A percentile compares a stretch with the other conserved stretches of the same genome.
Conservation (phyloP, 37 sponge, comb jelly and placozoan genomes). For the Cliona cf. orientalis region DNA sequence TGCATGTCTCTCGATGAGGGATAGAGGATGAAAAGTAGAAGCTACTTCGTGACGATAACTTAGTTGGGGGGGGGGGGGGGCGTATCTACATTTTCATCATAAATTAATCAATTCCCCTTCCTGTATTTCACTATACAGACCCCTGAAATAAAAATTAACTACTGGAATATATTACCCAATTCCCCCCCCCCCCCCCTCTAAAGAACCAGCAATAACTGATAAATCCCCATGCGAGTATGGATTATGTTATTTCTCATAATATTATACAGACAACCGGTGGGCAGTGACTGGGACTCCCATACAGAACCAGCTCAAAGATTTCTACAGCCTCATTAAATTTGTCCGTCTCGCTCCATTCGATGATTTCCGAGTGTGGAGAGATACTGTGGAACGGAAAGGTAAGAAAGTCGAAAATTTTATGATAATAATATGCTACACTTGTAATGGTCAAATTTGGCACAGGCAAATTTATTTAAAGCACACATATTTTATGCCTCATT, state of each 20-base stretch:
- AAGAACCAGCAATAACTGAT: no score
- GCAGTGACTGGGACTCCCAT: constrained; percentile 84
- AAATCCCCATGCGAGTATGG: neutral
- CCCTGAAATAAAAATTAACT: no score
- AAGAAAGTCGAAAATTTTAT: neutral
- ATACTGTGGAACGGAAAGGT: constrained; percentile 53
- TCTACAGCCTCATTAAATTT: constrained; percentile 80
- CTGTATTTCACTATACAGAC: no score
- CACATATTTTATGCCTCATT: neutral
- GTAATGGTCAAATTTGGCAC: neutral
- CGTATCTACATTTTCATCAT: no score
- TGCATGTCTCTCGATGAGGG: neutral
- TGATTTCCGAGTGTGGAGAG: constrained; percentile 72
- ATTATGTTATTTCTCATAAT: neutral
- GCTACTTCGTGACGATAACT: no score
- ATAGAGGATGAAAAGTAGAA: no score
- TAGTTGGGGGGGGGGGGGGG: no score
- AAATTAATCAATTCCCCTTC: no score
- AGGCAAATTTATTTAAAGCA: neutral
- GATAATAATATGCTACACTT: neutral
- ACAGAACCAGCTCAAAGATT: constrained; percentile 78
- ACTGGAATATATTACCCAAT: no score
- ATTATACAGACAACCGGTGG: constrained; percentile 68
- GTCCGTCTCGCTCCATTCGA: constrained; percentile 78
- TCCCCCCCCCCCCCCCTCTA: no score